These are phyloP conservation scores for Gulo gulo DNA, from an alignment of 2,113 vertebrate genomes.

Conservation along the genomic window DNA sequence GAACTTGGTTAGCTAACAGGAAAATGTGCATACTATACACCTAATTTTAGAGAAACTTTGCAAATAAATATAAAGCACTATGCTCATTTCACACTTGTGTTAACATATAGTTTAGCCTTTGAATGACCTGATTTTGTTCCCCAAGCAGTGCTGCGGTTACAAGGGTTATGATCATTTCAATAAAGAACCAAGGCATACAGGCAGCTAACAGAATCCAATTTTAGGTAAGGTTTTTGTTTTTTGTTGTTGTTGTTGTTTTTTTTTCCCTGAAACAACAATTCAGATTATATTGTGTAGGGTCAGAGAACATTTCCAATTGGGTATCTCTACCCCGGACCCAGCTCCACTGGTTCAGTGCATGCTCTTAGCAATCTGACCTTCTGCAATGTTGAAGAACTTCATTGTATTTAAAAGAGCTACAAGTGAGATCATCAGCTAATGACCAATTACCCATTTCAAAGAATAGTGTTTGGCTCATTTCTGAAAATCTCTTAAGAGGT, in stretches of 20 bases:
- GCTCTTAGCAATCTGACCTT: neutral
- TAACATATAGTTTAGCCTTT: neutral
- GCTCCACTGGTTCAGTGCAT: fast-evolving
- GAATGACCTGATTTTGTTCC: neutral
- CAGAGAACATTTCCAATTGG: neutral
- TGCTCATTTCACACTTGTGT: neutral
- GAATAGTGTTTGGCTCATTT: neutral
- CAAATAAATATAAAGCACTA: neutral
- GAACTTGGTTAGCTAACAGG: neutral
- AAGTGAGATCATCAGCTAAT: slow-evolving; percentile 2
- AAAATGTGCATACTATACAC: neutral
- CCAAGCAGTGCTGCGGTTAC: neutral
- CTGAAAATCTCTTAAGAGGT: neutral
- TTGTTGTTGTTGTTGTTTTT: neutral
- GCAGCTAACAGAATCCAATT: neutral
- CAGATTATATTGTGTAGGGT: neutral
- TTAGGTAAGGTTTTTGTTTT: neutral
- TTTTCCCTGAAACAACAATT: neutral
- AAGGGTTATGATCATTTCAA: neutral
- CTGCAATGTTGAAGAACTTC: neutral
- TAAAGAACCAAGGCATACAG: neutral
- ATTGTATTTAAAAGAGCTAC: neutral
- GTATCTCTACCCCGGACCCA: neutral
- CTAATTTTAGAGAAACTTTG: neutral
- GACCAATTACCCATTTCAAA: slow-evolving; percentile 39